Base-by-base conservation (phyloP, 2,888 invertebrate species). In the Chloromyia formosa region DNA sequence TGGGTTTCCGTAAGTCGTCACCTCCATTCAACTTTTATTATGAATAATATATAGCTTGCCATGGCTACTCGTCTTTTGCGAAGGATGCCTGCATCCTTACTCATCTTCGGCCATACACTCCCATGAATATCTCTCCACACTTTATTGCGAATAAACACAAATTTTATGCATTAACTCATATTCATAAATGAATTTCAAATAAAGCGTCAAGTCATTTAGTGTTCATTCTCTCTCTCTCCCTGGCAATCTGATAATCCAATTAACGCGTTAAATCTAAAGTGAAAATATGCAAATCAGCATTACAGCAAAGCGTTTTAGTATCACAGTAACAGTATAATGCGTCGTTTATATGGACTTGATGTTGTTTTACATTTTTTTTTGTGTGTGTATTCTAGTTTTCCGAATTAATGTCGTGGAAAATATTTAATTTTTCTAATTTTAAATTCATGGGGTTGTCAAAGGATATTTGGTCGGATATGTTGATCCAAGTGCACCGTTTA, bases 141-240 rank as follows among this genome's bases (percentile, higher is more conserved):
- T 35, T 35, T 35, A 35, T 35, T 35, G 27, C 27, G 7, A 49
- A 49, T 49, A 49, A 49, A 49, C 12, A 49, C 49, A 40, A 35
- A 45, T 40, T 74, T 64, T 71, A 68, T 74, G 68, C 68, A 78
- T 78, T 79, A 77, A 74, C 68, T 74, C 27, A 35, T 35, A 71
- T 75, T 74, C 42, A 42, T 60, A 40, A 72, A 27, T 60, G 60
- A 72, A 27, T 42, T 72, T n/a, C 49, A 62, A 62, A 35, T 27
- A 54, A 69, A 53, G 35, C 27, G 53, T 53, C 12, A 69, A 69
- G 68, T 54, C 68, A 69, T 54, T 69, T 54, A 69, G 35, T 23
- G 71, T 14, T 49, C 22, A 45, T 40, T 7, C 27, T 4, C 27
- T 7, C 27, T 7, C 3, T 35, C 27, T 7, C 2, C 27, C 9